Base-by-base conservation (phyloP, 1,140 invertebrate genomes). In the Panagrolaimus sp. region DNA sequence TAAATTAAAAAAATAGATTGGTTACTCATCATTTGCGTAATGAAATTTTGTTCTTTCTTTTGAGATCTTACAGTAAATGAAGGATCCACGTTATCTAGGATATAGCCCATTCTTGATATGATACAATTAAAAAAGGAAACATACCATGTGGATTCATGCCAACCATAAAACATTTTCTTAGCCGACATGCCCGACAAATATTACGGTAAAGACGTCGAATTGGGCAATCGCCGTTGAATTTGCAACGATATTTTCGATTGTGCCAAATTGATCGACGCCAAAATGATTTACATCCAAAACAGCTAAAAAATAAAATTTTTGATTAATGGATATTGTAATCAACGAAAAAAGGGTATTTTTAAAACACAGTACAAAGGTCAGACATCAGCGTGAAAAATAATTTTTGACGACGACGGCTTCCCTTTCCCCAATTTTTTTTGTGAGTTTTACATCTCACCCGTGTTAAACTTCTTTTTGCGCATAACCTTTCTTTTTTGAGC, bases 221-320 rank as follows among this genome's bases (percentile, higher is more conserved):
- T n/a, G 51, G 51, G 8, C 51, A 57, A 57, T 57, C 27, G 13
- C 51, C 51, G 3, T 27, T 20, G 20, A 57, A 57, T 16, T 57
- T 57, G 51, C 51, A 57, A 25, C 27, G 20, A 27, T 57, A 57
- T 11, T 27, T 20, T 13, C 51, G 51, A 57, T 57, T 57, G 4
- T 57, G 51, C 51, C 51, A 57, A 11, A 57, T 57, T 20, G 51
- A 57, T n/a, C 51, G 51, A 13, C 51, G 51, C 51, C 51, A 57
- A 27, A 57, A 57, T 23, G 51, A 57, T 57, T 57, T 57, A 16
- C 51, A 57, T 20, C 51, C 51, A 57, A 57, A 57, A 20, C 51
- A 57, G 4, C 51, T 57, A 27, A 57, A 57, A 57, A n/a, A 57
- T 8, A 5, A 11, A 20, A 16, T n/a, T 57, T 57, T 20, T 25